Evolutionary conservation across 2,113 vertebrate species (phyloP).

Genomic region (Fulica atra): DNA sequence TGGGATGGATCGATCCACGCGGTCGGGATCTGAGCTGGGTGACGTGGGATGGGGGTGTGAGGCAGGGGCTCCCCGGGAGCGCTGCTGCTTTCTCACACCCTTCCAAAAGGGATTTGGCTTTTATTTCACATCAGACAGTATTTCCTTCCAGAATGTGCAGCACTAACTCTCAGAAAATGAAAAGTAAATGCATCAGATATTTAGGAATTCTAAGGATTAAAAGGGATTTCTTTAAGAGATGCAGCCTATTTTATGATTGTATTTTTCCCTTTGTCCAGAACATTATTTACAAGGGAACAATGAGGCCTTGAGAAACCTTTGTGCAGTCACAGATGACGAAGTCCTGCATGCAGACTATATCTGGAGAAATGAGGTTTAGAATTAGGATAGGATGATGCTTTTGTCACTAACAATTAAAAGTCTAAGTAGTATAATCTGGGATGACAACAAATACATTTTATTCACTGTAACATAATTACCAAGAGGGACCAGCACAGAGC

Average conservation of each 20-base stretch:
- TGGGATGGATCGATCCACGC: background rate
- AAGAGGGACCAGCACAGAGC: background rate
- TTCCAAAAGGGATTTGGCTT: background rate
- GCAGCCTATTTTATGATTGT: background rate
- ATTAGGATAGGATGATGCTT: background rate
- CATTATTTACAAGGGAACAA: background rate
- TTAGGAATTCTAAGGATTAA: background rate
- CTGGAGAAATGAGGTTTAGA: background rate
- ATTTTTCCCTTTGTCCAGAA: background rate
- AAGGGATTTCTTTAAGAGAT: background rate
- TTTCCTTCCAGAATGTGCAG: accelerated
- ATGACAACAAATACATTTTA: conserved; percentile 6
- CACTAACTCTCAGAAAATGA: background rate
- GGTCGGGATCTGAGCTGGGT: background rate
- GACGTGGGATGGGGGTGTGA: background rate
- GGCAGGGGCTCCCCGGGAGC: accelerated
- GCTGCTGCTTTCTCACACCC: background rate
- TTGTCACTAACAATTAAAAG: background rate
- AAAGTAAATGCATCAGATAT: background rate
- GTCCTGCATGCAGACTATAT: background rate
- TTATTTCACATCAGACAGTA: background rate
- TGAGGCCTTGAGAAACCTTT: background rate
- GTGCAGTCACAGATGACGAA: background rate
- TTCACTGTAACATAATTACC: background rate
- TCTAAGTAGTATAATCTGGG: background rate